Evolutionary conservation across 2,797 vertebrate species (phyloP).

Genomic region (Diplodus puntazzo): DNA sequence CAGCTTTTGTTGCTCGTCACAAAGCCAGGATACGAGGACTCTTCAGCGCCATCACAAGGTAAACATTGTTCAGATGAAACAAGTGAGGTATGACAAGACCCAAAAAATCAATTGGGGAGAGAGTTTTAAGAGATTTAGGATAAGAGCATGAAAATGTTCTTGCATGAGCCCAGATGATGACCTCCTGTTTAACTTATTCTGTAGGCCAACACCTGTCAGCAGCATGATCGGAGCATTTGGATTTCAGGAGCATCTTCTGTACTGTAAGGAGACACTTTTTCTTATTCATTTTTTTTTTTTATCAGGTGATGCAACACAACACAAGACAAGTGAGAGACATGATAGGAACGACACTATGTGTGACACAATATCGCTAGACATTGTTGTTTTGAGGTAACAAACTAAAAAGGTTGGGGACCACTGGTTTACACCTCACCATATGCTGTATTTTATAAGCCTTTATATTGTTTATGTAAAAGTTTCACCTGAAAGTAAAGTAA

Average conservation of each 20-base stretch:
- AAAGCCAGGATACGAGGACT: conserved; percentile 93
- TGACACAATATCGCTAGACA: too few species aligned
- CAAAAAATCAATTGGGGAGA: too few species aligned
- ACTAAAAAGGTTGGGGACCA: neutral
- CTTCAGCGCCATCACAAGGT: conserved; percentile 95
- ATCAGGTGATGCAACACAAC: too few species aligned
- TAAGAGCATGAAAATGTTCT: neutral
- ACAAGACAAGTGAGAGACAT: too few species aligned
- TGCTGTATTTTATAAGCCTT: too few species aligned
- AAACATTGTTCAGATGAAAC: neutral
- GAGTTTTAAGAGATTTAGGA: neutral
- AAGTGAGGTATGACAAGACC: neutral
- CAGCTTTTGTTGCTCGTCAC: conserved; percentile 93
- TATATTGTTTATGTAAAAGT: neutral
- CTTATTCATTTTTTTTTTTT: too few species aligned
- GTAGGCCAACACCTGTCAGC: conserved; percentile 93
- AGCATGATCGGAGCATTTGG: conserved; percentile 91
- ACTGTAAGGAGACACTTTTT: conserved; percentile 89
- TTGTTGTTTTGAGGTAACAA: neutral
- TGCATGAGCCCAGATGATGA: neutral
- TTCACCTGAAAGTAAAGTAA: neutral
- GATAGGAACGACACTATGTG: too few species aligned
- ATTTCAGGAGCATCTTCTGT: conserved; percentile 96
- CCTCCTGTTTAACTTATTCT: conserved; percentile 35
- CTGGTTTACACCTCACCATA: neutral